Percentiles rank a stretch among this genome's conserved stretches.
These are phyloP conservation scores for Gastrophysa polygoni DNA, from an alignment of 2,888 invertebrate species.

Conservation along the genomic window DNA sequence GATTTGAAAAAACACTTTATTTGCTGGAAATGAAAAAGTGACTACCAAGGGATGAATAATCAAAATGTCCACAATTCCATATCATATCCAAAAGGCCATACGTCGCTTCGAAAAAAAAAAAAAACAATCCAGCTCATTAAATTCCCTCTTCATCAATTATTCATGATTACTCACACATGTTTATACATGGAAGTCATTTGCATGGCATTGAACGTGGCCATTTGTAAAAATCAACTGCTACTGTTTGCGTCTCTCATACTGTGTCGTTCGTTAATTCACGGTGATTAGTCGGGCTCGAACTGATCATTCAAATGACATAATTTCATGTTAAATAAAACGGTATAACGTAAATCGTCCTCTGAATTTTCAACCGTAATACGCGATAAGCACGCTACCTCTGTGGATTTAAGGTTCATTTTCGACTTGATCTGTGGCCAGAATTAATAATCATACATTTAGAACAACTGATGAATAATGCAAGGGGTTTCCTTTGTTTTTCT, in stretches of 20 bases:
- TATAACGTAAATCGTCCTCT: slow-evolving; percentile 23
- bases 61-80: too few relatives aligned
- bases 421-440: background rate
- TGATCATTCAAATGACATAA: slow-evolving; percentile 31
- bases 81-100: too few relatives aligned
- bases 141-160: slow-evolving; percentile 33
- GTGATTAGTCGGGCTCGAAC: slow-evolving; percentile 34
- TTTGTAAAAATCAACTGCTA: slow-evolving; percentile 42
- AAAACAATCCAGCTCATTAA: too few relatives aligned
- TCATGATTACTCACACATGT: slow-evolving; percentile 38
- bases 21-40: too few relatives aligned
- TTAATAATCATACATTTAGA: background rate
- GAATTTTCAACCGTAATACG: slow-evolving; percentile 7
- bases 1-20: too few relatives aligned
- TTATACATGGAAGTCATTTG: slow-evolving; percentile 39
- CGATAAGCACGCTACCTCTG: background rate
- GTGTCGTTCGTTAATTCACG: slow-evolving; percentile 33
- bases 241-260: slow-evolving; percentile 23
- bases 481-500: background rate
- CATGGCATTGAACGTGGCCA: slow-evolving; percentile 41
- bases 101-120: too few relatives aligned
- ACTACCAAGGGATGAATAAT: too few relatives aligned
- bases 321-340: slow-evolving; percentile 30
- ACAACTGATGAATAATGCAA: too few relatives aligned
- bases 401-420: background rate